Conservation (phyloP, 2,797 vertebrate species). For the Acrossocheilus wenchowensis region DNA sequence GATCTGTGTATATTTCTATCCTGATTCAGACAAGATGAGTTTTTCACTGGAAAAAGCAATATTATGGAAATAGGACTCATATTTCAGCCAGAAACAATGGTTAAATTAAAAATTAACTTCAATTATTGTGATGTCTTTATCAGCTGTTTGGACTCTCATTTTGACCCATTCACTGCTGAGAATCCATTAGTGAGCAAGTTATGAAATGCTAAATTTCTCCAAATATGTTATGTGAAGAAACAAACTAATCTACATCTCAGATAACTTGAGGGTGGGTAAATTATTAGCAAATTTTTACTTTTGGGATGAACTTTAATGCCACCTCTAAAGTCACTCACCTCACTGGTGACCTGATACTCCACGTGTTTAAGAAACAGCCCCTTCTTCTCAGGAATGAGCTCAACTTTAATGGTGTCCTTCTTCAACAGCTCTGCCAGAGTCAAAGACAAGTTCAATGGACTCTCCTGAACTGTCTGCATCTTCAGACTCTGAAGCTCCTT, state of each 20-base stretch:
- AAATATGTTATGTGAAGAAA: background rate
- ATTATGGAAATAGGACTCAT: too few relatives aligned
- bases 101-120: too few relatives aligned
- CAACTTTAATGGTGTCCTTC: conserved; percentile 87
- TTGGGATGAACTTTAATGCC: background rate
- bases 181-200: background rate
- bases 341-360: conserved; percentile 95
- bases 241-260: background rate
- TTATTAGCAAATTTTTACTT: background rate
- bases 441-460: conserved; percentile 82
- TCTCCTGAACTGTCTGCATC: conserved; percentile 86
- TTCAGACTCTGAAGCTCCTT: conserved; percentile 75
- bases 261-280: background rate
- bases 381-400: conserved; percentile 97
- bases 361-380: conserved; percentile 98
- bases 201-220: background rate
- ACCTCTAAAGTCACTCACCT: conserved; percentile 75
- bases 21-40: background rate
- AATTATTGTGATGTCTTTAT: background rate
- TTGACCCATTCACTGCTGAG: background rate
- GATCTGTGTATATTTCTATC: background rate
- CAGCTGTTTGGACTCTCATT: background rate
- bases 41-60: background rate
- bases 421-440: conserved; percentile 88
- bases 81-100: background rate